These are phyloP conservation scores for Hiodon tergisus DNA, from an alignment of 2,113 vertebrate genomes.

Conservation along the genomic window DNA sequence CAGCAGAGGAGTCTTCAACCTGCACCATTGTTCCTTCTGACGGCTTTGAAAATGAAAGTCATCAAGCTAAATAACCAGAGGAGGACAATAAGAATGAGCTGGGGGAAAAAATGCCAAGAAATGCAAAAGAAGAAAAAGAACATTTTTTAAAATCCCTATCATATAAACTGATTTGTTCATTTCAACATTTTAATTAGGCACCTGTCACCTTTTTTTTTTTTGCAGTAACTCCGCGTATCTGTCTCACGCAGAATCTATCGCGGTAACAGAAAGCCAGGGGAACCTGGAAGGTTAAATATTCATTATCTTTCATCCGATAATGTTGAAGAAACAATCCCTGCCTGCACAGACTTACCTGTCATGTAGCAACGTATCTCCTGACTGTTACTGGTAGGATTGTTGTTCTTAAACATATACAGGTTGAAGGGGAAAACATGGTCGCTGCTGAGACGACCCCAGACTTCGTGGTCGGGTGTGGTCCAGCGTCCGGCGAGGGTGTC, in stretches of 20 bases:
- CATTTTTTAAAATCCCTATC: background rate
- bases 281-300: too few relatives aligned
- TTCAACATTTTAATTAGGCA: conserved; percentile 34
- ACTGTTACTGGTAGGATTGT: conserved; percentile 93
- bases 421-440: conserved; percentile 91
- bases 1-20: conserved; percentile 42
- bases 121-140: conserved; percentile 25
- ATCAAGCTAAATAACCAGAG: conserved; percentile 25
- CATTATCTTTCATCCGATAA: too few relatives aligned
- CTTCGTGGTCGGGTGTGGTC: conserved; percentile 86
- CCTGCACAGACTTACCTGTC: conserved; percentile 72
- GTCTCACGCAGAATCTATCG: too few relatives aligned
- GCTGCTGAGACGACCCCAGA: conserved; percentile 87
- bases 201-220: conserved; percentile 2
- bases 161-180: conserved; percentile 28
- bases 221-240: background rate
- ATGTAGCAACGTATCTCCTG: conserved; percentile 97
- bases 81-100: conserved; percentile 11
- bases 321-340: background rate
- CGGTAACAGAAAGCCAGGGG: too few relatives aligned
- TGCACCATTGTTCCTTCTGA: conserved; percentile 49
- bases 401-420: conserved; percentile 98
- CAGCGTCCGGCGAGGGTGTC: conserved; percentile 91
- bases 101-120: too few relatives aligned
- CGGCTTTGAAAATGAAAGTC: conserved; percentile 37